Evolutionary conservation across 2,113 vertebrate species (phyloP).

Genomic region (Indicator indicator): DNA sequence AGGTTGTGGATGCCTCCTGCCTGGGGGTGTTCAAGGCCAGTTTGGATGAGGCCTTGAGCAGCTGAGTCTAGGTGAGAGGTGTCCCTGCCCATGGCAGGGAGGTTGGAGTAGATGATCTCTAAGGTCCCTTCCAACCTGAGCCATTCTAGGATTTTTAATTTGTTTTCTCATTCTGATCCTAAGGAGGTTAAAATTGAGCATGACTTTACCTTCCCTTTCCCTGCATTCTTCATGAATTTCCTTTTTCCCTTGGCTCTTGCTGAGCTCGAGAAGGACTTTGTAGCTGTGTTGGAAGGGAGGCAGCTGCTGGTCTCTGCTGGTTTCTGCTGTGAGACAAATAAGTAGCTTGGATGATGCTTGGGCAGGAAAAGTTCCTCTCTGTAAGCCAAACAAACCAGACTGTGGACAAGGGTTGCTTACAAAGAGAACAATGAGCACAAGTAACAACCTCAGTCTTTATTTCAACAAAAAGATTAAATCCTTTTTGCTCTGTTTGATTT

Average conservation of each 20-base stretch:
- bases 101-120: too few species aligned
- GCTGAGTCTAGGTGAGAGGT: too few species aligned
- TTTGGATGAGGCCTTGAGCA: too few species aligned
- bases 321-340: not conserved
- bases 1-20: too few species aligned
- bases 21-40: too few species aligned
- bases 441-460: not conserved
- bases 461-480: not conserved
- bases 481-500: not conserved
- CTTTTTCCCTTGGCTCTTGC: not conserved
- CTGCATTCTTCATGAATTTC: not conserved
- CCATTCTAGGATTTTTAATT: not conserved
- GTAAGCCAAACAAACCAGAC: not conserved
- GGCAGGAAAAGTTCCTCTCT: not conserved
- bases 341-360: not conserved
- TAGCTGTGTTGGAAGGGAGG: not conserved
- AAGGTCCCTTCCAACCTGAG: too few species aligned
- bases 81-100: too few species aligned
- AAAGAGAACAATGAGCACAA: not conserved
- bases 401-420: not conserved
- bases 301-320: not conserved
- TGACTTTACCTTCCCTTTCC: not conserved
- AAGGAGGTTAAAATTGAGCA: not conserved
- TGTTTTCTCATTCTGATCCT: not conserved
- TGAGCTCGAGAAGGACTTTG: not conserved